phyloP scores from a whole-genome alignment of 2,797 vertebrate genomes.

The Sciurus vulgaris region DNA sequence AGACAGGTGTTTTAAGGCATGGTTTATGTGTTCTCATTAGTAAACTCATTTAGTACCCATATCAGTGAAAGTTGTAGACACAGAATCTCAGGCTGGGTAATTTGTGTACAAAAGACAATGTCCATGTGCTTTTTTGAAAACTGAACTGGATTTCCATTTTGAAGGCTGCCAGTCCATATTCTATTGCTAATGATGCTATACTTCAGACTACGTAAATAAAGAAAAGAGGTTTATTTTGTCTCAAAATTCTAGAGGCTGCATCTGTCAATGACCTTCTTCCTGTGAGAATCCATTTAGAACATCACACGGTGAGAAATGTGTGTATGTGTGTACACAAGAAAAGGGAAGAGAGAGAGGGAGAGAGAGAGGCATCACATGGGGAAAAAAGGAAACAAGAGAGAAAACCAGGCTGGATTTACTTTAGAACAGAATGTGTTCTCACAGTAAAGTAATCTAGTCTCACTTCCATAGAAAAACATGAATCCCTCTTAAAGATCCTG shows the following conservation, averaged over 20 bases:
- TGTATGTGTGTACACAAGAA: no score
- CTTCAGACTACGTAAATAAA: no score
- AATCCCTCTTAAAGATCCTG: background rate
- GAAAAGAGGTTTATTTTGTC: background rate
- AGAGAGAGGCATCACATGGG: background rate
- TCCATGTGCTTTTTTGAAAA: background rate
- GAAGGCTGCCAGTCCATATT: background rate
- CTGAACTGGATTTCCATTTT: background rate
- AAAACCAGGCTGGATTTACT: background rate
- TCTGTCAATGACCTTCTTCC: background rate
- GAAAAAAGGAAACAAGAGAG: background rate
- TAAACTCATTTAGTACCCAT: background rate
- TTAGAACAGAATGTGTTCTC: background rate
- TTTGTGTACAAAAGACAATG: background rate
- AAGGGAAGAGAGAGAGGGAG: background rate
- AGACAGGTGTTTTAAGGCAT: background rate
- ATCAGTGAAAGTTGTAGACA: background rate
- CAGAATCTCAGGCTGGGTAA: background rate
- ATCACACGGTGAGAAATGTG: background rate
- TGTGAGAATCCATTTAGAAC: background rate
- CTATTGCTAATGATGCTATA: background rate
- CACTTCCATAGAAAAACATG: background rate
- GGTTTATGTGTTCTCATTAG: background rate
- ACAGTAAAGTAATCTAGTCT: background rate
- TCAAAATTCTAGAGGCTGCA: background rate